Base-by-base conservation (phyloP, 2,113 vertebrate species). In the Poeciliopsis occidentalis region DNA sequence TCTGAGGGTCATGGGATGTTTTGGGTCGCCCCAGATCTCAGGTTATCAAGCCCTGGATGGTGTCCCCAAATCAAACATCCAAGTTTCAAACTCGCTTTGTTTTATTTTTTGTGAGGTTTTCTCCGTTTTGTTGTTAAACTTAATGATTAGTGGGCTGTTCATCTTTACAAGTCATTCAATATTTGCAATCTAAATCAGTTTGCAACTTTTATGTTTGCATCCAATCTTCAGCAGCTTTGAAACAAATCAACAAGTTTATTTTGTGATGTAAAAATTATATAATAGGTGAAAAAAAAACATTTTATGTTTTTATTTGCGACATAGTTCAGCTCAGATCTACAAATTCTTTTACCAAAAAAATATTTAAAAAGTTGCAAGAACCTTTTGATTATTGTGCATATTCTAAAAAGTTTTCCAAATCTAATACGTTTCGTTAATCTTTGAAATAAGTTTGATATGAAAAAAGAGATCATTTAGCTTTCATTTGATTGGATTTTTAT, bases 1-100 rank as follows among this genome's bases (percentile, higher is more conserved):
- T 22, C 39, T 44, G 57, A 34, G 32, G 75, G 67, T 81, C 74
- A 79, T 30, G 67, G 30, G 15, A 57, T n/a, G 51, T 24, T 57
- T 24, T 3, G 7, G 22, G 22, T 57, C 8, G 24, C 19, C 24
- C 51, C 22, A 3, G 0, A 22, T 57, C 51, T 57, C 24, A 57
- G 51, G 51, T 57, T 57, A 57, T 57, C 22, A 3, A 1, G 6
- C 22, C 19, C 17, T 22, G 22, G 19, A 15, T 22, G 1, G 5
- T 54, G 19, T 54, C 47, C 22, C 22, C 19, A 57, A 57, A 24
- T 57, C 51, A 24, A 10, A 8, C 24, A 2, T 54, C 51, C 22
- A 10, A 7, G 24, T 54, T 54, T 54, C 51, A 54, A 57, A 24
- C 51, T 24, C 44, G 13, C 44, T 47, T 19, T 47, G 17, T 17